Evolutionary conservation across 2,113 vertebrate species (phyloP), one percentile per base, ranked within the genome.

Genomic region (Cryptotis parvus): DNA sequence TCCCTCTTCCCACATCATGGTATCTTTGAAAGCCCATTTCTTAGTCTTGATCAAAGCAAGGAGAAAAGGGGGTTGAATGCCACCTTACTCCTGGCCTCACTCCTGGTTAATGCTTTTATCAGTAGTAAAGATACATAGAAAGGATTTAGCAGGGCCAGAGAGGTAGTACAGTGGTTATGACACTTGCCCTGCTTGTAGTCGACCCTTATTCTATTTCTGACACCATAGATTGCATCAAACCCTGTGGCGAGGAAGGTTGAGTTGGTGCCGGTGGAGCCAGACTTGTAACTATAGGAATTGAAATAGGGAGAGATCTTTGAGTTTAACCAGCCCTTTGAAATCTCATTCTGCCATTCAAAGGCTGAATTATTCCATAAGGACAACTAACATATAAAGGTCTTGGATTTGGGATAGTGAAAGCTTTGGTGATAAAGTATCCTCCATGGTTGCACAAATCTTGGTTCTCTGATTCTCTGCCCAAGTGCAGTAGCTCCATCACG

Each of bases 31-130:
- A 37, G 4, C 4, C 27, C 11, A 35, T 14, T 4, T 29, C 31
- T 79, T 37, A 24, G n/a, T 89, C 22, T 33, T 69, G 31, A 95
- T 35, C 45, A 65, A 70, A 86, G 9, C 9, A 35, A 55, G 55
- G 8, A 10, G 45, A 58, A 15, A 0, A 4, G 14, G 1, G 27
- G 6, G 27, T 9, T 49, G 16, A 12, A 29, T 1, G 3, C 2
- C 20, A 4, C 3, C 5, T 18, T 9, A 37, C 37, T 22, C 4
- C 2, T 49, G 49, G 10, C 24, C 4, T 78, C 33, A n/a, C 16
- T 16, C 0, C 3, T 78, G 11, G 31, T 43, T 49, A 29, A 5
- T 58, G 4, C 12, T n/a, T 4, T 66, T 72, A 1, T 1, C 20
- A 7, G 2, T n/a, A 43, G 2, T 18, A 20, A 58, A 58, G 22